Evolutionary conservation across 2,888 invertebrate species (phyloP).

Genomic region (Eupeodes luniger): DNA sequence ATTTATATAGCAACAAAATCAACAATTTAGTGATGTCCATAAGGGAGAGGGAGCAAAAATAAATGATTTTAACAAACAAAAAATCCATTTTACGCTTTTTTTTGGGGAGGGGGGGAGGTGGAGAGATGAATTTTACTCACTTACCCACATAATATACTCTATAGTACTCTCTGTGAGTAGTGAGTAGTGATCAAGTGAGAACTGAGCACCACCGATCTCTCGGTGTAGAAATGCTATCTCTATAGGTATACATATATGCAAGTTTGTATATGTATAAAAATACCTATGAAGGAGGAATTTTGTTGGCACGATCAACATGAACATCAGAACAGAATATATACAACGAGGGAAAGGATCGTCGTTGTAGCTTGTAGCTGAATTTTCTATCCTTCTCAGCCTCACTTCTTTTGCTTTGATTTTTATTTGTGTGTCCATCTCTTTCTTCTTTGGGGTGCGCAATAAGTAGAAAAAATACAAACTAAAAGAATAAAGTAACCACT

Average conservation of each 20-base stretch:
- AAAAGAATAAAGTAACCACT: conserved; percentile 42
- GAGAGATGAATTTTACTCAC: conserved; percentile 11
- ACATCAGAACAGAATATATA: conserved; percentile 40
- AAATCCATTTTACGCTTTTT: conserved; percentile 67
- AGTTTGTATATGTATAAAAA: background rate
- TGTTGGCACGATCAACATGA: conserved; percentile 65
- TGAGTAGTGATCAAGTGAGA: too few species aligned
- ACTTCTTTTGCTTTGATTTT: conserved; percentile 54
- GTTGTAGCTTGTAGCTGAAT: conserved; percentile 42
- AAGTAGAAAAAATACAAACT: conserved; percentile 38
- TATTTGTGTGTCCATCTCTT: conserved; percentile 51
- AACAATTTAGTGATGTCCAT: conserved; percentile 58
- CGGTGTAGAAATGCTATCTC: conserved; percentile 42
- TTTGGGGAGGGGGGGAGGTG: conserved; percentile 46
- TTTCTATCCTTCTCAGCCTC: conserved; percentile 59
- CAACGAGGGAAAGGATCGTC: conserved; percentile 67
- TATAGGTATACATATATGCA: background rate
- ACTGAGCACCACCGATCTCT: conserved; percentile 16
- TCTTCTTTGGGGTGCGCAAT: conserved; percentile 70
- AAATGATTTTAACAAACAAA: conserved; percentile 66
- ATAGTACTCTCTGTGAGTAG: background rate
- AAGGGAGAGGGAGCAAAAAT: conserved; percentile 74
- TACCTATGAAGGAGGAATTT: conserved; percentile 52
- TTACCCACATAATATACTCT: conserved; percentile 28
- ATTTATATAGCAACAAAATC: conserved; percentile 41